These are phyloP conservation scores for Agrochola lota DNA, from an alignment of 2,888 invertebrate species.

Conservation along the genomic window DNA sequence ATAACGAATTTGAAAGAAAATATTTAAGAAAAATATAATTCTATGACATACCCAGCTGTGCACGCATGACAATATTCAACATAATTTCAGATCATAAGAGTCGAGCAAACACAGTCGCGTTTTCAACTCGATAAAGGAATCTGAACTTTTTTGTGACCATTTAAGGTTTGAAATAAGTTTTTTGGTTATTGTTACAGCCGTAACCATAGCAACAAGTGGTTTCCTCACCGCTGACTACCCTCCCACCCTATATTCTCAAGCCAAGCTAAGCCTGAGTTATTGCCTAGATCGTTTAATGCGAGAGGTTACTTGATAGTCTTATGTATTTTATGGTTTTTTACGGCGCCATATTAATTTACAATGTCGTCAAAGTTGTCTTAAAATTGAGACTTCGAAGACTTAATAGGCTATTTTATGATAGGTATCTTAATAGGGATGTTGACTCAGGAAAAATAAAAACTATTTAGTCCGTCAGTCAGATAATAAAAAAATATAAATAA, in stretches of 20 bases:
- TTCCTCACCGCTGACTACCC: slow-evolving; percentile 68
- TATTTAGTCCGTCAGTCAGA: no score
- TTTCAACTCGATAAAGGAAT: slow-evolving; percentile 41
- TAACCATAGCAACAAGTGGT: slow-evolving; percentile 86
- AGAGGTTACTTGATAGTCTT: slow-evolving; percentile 67
- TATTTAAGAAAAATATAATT: slow-evolving; percentile 47
- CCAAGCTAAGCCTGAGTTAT: slow-evolving; percentile 80
- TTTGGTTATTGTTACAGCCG: slow-evolving; percentile 66
- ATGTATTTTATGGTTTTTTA: slow-evolving; percentile 54
- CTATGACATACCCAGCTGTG: slow-evolving; percentile 58
- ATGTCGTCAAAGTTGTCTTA: slow-evolving; percentile 8
- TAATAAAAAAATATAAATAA: no score
- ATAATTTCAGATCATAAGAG: slow-evolving; percentile 70
- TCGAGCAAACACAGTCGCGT: slow-evolving; percentile 58
- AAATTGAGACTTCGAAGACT: background rate
- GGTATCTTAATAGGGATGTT: background rate
- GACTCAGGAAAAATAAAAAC: no score
- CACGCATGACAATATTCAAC: slow-evolving; percentile 67
- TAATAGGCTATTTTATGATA: background rate
- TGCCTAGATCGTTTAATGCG: slow-evolving; percentile 76
- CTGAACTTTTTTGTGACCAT: slow-evolving; percentile 36
- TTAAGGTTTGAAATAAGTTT: slow-evolving; percentile 56
- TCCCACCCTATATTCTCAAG: slow-evolving; percentile 70
- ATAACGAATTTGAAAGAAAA: slow-evolving; percentile 34
- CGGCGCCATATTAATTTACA: slow-evolving; percentile 24